A percentile compares a stretch with the other conserved stretches of the same genome.
phyloP scores from a whole-genome alignment of 2,797 vertebrate genomes.

The Sebastes hopkinsi region DNA sequence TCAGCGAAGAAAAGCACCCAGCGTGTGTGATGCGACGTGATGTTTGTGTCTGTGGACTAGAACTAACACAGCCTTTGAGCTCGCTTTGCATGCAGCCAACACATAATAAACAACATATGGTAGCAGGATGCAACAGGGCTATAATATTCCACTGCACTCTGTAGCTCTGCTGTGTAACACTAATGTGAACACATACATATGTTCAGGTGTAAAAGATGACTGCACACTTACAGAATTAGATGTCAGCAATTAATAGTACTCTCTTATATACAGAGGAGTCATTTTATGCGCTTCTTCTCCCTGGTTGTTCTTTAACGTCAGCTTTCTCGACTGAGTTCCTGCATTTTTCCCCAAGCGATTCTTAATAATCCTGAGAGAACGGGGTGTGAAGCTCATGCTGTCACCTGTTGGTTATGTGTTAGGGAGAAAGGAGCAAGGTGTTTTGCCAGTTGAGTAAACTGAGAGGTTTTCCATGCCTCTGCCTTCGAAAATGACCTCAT shows the following conservation, averaged over 20 bases:
- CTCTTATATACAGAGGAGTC: not conserved
- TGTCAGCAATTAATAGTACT: not conserved
- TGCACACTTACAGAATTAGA: not conserved
- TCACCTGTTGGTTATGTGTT: not conserved
- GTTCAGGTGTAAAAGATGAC: not conserved
- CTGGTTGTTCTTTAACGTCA: not conserved
- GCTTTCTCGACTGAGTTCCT: not conserved
- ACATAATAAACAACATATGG: conserved; percentile 51
- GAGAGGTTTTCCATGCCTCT: not conserved
- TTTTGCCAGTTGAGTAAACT: not conserved
- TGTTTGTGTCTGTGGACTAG: conserved; percentile 18
- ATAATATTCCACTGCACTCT: conserved; percentile 7
- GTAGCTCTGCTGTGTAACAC: not conserved
- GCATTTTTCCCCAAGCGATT: not conserved
- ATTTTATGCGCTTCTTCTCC: not conserved
- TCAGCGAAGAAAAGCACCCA: conserved; percentile 4
- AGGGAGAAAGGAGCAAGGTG: not conserved
- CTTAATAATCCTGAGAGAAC: conserved; percentile 6
- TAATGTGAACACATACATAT: not conserved
- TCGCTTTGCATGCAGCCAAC: conserved; percentile 18
- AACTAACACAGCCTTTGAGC: conserved; percentile 31
- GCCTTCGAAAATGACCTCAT: not conserved
- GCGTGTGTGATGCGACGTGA: not conserved
- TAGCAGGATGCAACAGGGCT: conserved; percentile 12
- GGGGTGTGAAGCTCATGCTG: not conserved